phyloP scores from a whole-genome alignment of 1,140 invertebrate species.

The Rhagoletis zephyria region DNA sequence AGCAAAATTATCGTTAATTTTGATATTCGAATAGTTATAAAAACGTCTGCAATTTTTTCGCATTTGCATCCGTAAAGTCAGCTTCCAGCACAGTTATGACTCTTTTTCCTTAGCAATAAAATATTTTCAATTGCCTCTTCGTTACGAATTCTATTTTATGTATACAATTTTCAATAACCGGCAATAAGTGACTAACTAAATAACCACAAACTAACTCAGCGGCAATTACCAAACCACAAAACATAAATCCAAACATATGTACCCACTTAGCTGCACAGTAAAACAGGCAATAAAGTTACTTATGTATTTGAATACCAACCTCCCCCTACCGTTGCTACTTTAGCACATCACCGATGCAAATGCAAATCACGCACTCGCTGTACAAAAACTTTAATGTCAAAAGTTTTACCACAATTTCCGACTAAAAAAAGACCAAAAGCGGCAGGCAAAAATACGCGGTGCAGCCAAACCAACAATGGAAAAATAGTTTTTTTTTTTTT shows the following conservation, averaged over 20 bases:
- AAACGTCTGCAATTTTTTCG: too few relatives aligned
- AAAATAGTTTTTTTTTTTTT: not conserved
- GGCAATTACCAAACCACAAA: constrained; percentile 28
- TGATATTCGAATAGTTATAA: too few relatives aligned
- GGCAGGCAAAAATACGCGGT: not conserved
- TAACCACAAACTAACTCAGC: constrained; percentile 20
- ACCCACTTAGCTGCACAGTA: not conserved
- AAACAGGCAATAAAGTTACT: not conserved
- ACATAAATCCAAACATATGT: not conserved
- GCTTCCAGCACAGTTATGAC: too few relatives aligned
- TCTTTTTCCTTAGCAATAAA: too few relatives aligned
- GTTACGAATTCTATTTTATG: too few relatives aligned
- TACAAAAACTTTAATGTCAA: constrained; percentile 40
- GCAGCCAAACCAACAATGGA: constrained; percentile 7
- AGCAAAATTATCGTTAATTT: too few relatives aligned
- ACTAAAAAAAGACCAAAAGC: not conserved
- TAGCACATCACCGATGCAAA: not conserved
- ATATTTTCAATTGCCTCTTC: too few relatives aligned
- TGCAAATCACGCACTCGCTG: constrained; percentile 37
- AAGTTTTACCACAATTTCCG: constrained; percentile 51
- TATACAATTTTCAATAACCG: not conserved
- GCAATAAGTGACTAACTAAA: constrained; percentile 15
- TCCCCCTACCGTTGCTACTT: not conserved
- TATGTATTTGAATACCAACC: not conserved
- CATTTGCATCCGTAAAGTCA: too few relatives aligned